Evolutionary conservation across 2,888 invertebrate species (phyloP), one percentile per base, ranked within the genome.

Genomic region (Meghimatium bilineatum): DNA sequence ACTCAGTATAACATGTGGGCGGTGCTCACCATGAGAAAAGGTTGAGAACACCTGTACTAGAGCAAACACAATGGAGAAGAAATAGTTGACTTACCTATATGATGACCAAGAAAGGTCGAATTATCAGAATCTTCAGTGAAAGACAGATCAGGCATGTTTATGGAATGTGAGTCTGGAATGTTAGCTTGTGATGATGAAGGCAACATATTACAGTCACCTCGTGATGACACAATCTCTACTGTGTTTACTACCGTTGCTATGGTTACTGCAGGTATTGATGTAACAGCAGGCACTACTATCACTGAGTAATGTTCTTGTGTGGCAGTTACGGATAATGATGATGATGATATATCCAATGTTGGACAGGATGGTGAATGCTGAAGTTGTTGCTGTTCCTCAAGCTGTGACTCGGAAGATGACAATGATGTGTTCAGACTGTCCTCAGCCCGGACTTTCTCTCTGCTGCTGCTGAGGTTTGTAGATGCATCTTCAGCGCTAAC

Each of bases 91-190:
- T 32, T 74, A 74, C 74, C 74, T 20, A 52, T 17, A 52, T 10
- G 32, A 14, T 74, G 32, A 32, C 32, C 32, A 8, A 26, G 32
- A 23, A 49, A 6, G 52, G 52, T 32, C 20, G 52, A 74, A 52
- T 20, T 23, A 66, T 49, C 23, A 10, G 17, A 44, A 66, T 29
- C 32, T 32, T 67, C 67, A n/a, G 0, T 78, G 66, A 78, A 78
- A 78, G 78, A 78, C 78, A 49, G 66, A 32, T 38, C 23, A 29
- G 66, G 49, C 20, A 32, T 38, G 38, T 29, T 20, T n/a, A 3
- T 63, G 60, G 77, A 77, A 63, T 60, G 56, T 66, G 78, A 2
- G 10, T 44, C 49, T 78, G 78, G 78, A 66, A 78, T 67, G 66
- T 78, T 44, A 32, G 20, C 29, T 36, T 23, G 29, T 36, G 67